These are phyloP conservation scores for Diglossa brunneiventris DNA, from an alignment of 2,113 vertebrate species.

Conservation along the genomic window DNA sequence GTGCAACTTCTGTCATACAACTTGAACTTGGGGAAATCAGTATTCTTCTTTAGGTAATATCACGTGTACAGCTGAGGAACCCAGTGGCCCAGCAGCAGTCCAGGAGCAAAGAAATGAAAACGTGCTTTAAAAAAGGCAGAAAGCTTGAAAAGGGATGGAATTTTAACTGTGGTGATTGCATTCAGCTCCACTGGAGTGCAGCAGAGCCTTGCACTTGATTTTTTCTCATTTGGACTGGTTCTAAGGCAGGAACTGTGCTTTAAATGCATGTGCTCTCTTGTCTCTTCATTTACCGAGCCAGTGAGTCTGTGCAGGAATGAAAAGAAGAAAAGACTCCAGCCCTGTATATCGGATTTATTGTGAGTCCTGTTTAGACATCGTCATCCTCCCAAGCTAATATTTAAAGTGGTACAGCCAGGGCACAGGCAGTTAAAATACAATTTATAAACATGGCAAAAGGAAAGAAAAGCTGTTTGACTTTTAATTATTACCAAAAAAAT, in stretches of 20 bases:
- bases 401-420: not conserved
- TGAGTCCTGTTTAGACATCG: not conserved
- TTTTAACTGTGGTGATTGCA: not conserved
- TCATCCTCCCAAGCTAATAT: not conserved
- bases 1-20: not conserved
- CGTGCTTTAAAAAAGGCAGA: not conserved
- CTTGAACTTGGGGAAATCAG: not conserved
- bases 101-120: not conserved
- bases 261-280: not conserved
- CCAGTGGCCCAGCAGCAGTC: rapidly evolving
- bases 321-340: not conserved
- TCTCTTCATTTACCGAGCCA: not conserved
- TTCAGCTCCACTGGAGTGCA: slow-evolving; percentile 46
- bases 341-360: not conserved
- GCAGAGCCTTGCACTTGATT: not conserved
- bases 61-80: not conserved
- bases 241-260: not conserved
- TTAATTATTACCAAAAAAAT: not conserved
- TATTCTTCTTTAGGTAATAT: not conserved
- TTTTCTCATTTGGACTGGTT: not conserved
- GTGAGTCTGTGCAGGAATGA: not conserved
- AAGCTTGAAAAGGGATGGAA: not conserved
- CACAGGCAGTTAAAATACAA: not conserved
- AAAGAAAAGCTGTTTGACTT: not conserved
- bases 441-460: not conserved